Evolutionary conservation across 2,797 vertebrate species (phyloP), one percentile per base, ranked within the genome.

Genomic region (Orientallactaga sibirica): DNA sequence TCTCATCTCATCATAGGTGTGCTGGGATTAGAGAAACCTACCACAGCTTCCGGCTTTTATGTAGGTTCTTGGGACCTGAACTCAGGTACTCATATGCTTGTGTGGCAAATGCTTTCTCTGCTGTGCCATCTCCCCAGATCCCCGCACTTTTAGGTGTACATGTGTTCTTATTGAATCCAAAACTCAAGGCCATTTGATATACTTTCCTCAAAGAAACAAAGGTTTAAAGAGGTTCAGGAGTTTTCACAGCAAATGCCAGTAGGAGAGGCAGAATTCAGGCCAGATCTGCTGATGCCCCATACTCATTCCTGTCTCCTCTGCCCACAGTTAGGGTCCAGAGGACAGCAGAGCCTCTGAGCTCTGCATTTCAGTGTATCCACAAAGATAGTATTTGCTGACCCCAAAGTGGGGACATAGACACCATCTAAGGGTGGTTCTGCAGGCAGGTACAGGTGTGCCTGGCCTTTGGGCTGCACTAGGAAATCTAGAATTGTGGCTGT

Each of bases 91-190:
- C 48, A 48, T 48, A 48, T 48, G 48, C 55, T 58, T 16, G 55
- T 58, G 55, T 58, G 55, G 55, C 55, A 58, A 58, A 12, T 58
- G 55, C 16, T 58, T 58, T 58, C 2, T 58, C 55, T 16, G 16
- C 55, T 58, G 12, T 3, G 12, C 16, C 55, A 58, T 58, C 55
- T 58, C 55, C 55, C 55, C 55, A 58, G 55, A 58, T 58, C 16
- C 12, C 55, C 12, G 14, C 55, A 58, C 55, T 58, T 58, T 58
- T 58, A 16, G 55, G 55, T 6, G 0, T 3, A 0, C 1, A 5
- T 2, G 1, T 24, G 3, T 87, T 81, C 58, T 43, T 61, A 62
- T 29, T 43, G 37, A 24, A 11, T 15, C 8, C 14, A 25, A 11
- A 4, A 16, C n/a, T 71, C 20, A 19, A 29, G 8, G 16, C 22